phyloP scores from a whole-genome alignment of 2,113 vertebrate genomes.

The Agelaius phoeniceus region DNA sequence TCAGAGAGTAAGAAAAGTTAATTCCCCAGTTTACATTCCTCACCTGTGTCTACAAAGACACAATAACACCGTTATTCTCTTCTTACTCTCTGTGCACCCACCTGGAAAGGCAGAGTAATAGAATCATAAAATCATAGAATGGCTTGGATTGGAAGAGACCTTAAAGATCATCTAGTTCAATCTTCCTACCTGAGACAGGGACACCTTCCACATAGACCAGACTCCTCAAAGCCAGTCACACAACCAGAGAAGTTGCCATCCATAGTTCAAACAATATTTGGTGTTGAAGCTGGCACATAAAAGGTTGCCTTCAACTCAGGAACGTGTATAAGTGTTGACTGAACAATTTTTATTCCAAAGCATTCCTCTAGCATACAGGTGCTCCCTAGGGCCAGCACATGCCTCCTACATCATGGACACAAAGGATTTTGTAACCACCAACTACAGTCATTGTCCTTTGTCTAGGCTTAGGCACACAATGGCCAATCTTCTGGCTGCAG shows the following conservation, averaged over 20 bases:
- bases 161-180: not conserved
- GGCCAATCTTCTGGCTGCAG: not conserved
- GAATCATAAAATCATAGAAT: not conserved
- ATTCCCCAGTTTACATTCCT: not conserved
- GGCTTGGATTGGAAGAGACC: not conserved
- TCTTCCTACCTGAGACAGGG: not conserved
- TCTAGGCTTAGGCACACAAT: not conserved
- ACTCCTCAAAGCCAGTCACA: not conserved
- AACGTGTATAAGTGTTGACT: fast-evolving
- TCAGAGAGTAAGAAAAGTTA: not conserved
- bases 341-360: not conserved
- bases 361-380: not conserved
- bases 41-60: not conserved
- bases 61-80: not conserved
- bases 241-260: not conserved
- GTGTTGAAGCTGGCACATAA: not conserved
- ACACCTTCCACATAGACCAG: not conserved
- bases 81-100: not conserved
- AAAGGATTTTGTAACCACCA: not conserved
- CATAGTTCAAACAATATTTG: not conserved
- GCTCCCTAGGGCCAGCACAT: not conserved
- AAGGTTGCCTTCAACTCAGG: not conserved
- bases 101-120: not conserved
- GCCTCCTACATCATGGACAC: not conserved
- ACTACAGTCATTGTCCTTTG: not conserved